phyloP scores from a whole-genome alignment of 2,113 vertebrate genomes.

The Taxidea taxus region DNA sequence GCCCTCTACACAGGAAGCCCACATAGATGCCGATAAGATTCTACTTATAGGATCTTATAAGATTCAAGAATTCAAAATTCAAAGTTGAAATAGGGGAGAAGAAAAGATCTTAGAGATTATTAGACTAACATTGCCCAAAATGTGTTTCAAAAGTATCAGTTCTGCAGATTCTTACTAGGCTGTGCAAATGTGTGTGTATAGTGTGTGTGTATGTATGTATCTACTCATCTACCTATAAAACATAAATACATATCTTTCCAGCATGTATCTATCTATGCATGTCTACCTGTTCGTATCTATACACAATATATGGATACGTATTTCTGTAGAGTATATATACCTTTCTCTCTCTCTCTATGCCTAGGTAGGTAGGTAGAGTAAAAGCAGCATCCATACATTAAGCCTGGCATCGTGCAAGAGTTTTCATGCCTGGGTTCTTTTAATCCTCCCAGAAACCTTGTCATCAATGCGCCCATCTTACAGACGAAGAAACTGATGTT shows the following conservation, averaged over 20 bases:
- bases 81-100: not conserved
- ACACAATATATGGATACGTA: not conserved
- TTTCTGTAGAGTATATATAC: not conserved
- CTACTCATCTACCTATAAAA: not conserved
- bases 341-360: not conserved
- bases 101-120: not conserved
- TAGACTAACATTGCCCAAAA: not conserved
- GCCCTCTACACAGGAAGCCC: not conserved
- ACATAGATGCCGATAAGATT: not conserved
- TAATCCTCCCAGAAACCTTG: not conserved
- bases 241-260: not conserved
- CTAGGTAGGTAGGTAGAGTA: not conserved
- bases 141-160: not conserved
- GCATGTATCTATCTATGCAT: not conserved
- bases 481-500: not conserved
- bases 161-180: not conserved
- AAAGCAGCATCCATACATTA: not conserved
- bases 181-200: not conserved
- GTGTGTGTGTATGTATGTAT: not conserved
- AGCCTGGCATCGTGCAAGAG: not conserved
- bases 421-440: not conserved
- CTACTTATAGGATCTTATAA: too few relatives aligned
- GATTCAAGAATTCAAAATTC: not conserved
- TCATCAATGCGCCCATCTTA: not conserved
- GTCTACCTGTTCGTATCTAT: not conserved